Conservation (phyloP, 2,888 invertebrate genomes). For the Agrochola lychnidis region DNA sequence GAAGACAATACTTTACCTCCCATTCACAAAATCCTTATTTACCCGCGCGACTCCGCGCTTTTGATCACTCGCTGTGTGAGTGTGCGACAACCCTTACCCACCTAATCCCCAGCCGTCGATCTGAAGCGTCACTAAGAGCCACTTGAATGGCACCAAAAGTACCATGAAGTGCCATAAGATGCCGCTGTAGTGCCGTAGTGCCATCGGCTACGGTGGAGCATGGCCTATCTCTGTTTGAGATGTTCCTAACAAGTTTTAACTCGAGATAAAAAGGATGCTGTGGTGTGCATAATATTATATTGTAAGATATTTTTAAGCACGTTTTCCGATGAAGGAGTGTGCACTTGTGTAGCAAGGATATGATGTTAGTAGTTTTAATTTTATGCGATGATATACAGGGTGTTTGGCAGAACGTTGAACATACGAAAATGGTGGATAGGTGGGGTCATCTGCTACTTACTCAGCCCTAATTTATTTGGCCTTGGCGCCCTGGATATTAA, state of each 20-base stretch:
- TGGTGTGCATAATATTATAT: conserved; percentile 29
- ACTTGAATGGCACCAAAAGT: conserved; percentile 23
- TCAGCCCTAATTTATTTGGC: no score
- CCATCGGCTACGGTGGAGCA: conserved; percentile 34
- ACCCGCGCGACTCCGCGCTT: conserved; percentile 11
- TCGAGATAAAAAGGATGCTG: conserved; percentile 20
- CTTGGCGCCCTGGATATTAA: no score
- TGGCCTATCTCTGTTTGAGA: conserved; percentile 47
- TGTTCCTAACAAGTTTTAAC: conserved; percentile 43
- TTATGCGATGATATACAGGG: background rate
- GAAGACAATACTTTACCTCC: background rate
- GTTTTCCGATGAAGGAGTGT: conserved; percentile 43
- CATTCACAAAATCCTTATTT: background rate
- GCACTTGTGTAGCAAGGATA: background rate
- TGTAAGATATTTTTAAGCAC: conserved; percentile 45
- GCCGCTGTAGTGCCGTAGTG: conserved; percentile 33
- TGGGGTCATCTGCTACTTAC: no score
- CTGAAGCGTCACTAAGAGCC: conserved; percentile 43
- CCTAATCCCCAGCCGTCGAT: conserved; percentile 31
- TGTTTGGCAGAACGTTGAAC: no score
- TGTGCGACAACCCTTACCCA: conserved; percentile 33
- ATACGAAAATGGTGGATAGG: no score
- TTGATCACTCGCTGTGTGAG: conserved; percentile 1
- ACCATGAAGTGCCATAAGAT: conserved; percentile 35
- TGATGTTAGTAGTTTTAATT: background rate